Evolutionary conservation across 2,113 vertebrate genomes (phyloP), one percentile per base, ranked within the genome.

Genomic region (Sceloporus tristichus): DNA sequence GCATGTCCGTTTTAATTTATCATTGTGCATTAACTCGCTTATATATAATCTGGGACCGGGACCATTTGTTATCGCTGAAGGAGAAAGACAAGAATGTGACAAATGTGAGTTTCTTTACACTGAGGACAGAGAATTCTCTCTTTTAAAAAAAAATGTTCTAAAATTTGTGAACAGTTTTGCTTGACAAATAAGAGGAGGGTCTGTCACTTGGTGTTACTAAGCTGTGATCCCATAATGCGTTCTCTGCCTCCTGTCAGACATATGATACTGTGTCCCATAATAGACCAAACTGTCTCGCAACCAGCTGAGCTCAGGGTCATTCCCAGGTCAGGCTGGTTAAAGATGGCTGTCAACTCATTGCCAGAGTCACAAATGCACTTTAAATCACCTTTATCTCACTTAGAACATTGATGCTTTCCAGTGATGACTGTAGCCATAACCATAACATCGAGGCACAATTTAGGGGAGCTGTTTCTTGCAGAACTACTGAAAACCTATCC

Each of bases 291-390:
- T 96, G 93, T 95, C 94, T 96, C 86, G 81, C 95, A 94, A 93
- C 95, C 97, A 97, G 96, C 95, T 95, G 97, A 95, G 96, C 94
- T 92, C 90, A 90, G 96, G 97, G 97, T 97, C 97, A 97, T 95
- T 89, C 96, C 93, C 82, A 94, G 97, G 97, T 97, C 97, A 97
- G 59, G 66, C 93, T 97, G 96, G 94, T 94, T 96, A 96, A 96
- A 97, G 97, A 97, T 93, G 96, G 95, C 95, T 97, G 97, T 97
- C 96, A 96, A 90, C 96, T 96, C 92, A 90, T 85, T 91, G 91
- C 92, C 94, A 92, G 94, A 94, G 85, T 92, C 92, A 94, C 91
- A 94, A 90, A 82, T 89, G 18, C 89, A 79, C 95, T 96, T 96
- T 96, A 94, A 95, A 95, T 94, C 95, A 94, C 93, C 94, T 96